A percentile compares a stretch with the other conserved stretches of the same genome.
Conservation (phyloP, 1,140 invertebrate genomes). For the Apis florea region DNA sequence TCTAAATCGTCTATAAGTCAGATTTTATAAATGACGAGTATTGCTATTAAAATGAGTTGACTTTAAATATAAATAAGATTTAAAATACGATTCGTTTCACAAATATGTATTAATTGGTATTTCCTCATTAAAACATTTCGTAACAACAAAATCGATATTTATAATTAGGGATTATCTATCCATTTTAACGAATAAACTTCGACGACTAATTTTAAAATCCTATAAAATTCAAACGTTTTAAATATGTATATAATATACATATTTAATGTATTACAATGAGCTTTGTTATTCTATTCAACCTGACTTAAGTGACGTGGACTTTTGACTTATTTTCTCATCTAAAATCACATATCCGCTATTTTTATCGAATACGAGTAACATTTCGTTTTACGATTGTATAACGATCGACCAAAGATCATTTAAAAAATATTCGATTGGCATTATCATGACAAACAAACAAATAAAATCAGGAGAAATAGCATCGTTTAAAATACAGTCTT, state of each 20-base stretch:
- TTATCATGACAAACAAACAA: not conserved
- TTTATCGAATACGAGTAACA: constrained; percentile 40
- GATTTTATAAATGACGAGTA: constrained; percentile 4
- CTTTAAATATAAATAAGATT: not conserved
- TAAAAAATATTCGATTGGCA: constrained; percentile 32
- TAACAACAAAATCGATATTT: not conserved
- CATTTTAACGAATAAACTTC: not conserved
- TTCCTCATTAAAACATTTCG: not conserved
- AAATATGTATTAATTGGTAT: not conserved
- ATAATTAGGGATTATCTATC: not conserved
- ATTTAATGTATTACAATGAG: not conserved
- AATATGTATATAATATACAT: too few relatives aligned
- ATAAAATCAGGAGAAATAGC: not conserved
- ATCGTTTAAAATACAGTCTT: constrained; percentile 33
- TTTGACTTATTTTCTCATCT: constrained; percentile 24
- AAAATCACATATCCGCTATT: constrained; percentile 47
- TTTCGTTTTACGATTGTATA: not conserved
- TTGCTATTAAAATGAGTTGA: not conserved
- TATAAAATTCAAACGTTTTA: not conserved
- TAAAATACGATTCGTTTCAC: not conserved
- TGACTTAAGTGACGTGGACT: constrained; percentile 13
- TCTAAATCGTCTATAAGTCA: constrained; percentile 12
- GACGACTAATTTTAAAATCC: not conserved
- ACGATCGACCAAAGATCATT: not conserved
- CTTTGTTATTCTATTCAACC: constrained; percentile 1